Conservation (phyloP, 2,113 vertebrate species). For the Gadus macrocephalus region DNA sequence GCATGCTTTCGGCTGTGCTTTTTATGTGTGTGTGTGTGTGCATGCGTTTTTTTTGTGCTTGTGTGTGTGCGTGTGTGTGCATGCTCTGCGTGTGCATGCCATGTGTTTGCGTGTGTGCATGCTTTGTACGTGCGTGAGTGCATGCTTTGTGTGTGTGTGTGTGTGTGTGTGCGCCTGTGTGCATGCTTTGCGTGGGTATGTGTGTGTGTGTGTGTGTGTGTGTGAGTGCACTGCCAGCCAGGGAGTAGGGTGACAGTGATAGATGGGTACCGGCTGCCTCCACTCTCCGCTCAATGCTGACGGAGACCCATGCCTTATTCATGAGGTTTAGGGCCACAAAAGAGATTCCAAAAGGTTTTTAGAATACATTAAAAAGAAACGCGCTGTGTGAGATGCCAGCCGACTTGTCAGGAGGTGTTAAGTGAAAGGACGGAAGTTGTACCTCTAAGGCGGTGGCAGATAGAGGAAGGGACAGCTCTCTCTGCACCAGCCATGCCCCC, state of each 20-base stretch:
- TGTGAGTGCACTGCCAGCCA: constrained; percentile 67
- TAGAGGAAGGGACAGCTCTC: constrained; percentile 36
- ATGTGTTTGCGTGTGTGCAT: too few species aligned
- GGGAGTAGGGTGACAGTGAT: constrained; percentile 77
- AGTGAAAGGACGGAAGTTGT: constrained; percentile 71
- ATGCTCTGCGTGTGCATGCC: too few species aligned
- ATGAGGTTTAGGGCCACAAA: constrained; percentile 77
- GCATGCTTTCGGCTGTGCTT: too few species aligned
- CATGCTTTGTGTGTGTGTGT: neutral
- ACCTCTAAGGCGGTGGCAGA: constrained; percentile 52
- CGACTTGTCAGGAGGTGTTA: constrained; percentile 78
- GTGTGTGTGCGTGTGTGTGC: too few species aligned
- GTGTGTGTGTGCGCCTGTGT: neutral
- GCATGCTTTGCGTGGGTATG: constrained; percentile 26
- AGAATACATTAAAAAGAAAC: constrained; percentile 83
- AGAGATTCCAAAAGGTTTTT: constrained; percentile 82
- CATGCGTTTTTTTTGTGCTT: too few species aligned
- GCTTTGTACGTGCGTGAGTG: too few species aligned
- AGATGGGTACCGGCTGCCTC: constrained; percentile 80
- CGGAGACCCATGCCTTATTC: constrained; percentile 87
- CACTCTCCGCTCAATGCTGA: constrained; percentile 81
- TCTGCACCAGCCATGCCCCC: neutral
- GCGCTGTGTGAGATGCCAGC: constrained; percentile 76
- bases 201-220: constrained; percentile 25
- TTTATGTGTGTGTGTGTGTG: too few species aligned